phyloP scores from a whole-genome alignment of 2,797 vertebrate species.

The Pogoniulus pusillus region DNA sequence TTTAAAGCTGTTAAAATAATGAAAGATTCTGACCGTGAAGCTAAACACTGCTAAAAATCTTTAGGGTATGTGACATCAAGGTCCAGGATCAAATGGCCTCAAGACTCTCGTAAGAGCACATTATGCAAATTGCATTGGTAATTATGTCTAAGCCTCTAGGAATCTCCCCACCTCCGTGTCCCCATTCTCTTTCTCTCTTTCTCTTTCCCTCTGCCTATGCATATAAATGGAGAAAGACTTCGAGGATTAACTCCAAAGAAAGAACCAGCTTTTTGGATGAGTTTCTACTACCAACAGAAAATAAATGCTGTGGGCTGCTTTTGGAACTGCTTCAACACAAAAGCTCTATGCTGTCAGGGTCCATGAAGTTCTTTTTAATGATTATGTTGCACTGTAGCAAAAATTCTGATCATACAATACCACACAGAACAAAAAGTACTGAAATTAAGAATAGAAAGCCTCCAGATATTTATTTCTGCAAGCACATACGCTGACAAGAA shows the following conservation, averaged over 20 bases:
- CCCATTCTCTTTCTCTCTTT: neutral
- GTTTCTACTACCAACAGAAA: constrained; percentile 18
- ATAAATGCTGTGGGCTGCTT: constrained; percentile 24
- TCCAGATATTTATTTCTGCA: neutral
- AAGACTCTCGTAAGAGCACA: neutral
- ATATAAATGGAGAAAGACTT: neutral
- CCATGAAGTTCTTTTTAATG: neutral
- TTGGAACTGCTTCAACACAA: constrained; percentile 34
- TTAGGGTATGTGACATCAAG: neutral
- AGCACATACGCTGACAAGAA: neutral
- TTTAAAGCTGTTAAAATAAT: neutral
- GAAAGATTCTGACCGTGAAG: neutral
- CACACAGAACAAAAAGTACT: neutral
- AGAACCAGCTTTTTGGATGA: neutral
- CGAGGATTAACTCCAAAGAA: constrained; percentile 11
- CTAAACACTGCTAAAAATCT: neutral
- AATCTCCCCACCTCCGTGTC: neutral
- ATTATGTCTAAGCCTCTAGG: neutral
- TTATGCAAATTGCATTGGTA: neutral
- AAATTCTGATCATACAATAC: neutral
- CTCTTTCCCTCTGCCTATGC: neutral
- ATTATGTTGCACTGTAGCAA: neutral
- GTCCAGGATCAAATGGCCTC: neutral
- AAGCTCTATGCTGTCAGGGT: constrained; percentile 19
- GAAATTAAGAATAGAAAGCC: neutral